A percentile compares a stretch with the other conserved stretches of the same genome.
Evolutionary conservation across 1,140 invertebrate genomes (phyloP).

Genomic region (Atopsyche davidsoni): DNA sequence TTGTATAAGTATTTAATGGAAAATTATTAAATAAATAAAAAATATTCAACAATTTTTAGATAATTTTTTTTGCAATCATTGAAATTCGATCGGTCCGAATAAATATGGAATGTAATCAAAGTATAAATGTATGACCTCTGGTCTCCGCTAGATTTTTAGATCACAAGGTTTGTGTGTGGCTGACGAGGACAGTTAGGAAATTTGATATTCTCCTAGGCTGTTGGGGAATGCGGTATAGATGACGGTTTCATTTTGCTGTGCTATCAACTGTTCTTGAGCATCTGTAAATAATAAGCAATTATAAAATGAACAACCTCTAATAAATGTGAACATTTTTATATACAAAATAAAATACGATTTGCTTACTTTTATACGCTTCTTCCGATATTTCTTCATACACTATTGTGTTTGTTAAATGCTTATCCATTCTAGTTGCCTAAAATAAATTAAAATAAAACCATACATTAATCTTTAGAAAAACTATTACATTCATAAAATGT

Average conservation of each 20-base stretch:
- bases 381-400: constrained; percentile 20
- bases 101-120: no score
- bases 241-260: constrained; percentile 19
- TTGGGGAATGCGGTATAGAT: constrained; percentile 21
- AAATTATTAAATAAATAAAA: no score
- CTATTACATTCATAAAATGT: no score
- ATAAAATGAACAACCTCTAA: background rate
- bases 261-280: constrained; percentile 16
- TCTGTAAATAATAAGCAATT: constrained; percentile 17
- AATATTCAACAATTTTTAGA: no score
- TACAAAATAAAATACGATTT: constrained; percentile 8
- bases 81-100: no score
- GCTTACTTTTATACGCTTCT: constrained; percentile 25
- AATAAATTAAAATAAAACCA: constrained; percentile 3
- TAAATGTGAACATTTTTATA: constrained; percentile 1
- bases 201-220: constrained; percentile 18
- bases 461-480: no score
- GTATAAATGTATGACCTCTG: no score
- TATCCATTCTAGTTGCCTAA: constrained; percentile 20
- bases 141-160: no score
- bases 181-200: no score
- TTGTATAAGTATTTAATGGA: no score
- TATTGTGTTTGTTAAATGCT: constrained; percentile 12
- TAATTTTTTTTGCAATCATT: no score
- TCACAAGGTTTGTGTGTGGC: no score